Base-by-base conservation (phyloP, 1,140 invertebrate genomes). In the Drosophila bocki region DNA sequence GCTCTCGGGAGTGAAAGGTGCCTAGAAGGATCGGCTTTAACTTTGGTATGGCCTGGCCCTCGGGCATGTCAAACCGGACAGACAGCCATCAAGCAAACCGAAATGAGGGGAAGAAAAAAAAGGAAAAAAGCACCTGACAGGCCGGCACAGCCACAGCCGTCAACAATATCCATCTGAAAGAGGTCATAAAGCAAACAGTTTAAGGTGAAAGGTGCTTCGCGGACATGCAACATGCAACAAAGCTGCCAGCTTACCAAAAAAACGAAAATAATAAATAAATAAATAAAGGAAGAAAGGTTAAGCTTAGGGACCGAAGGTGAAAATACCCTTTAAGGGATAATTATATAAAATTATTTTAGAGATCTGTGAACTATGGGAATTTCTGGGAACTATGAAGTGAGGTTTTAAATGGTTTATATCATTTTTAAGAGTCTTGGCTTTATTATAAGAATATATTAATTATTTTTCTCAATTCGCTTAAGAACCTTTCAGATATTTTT, bases 171-270 rank as follows among this genome's bases (percentile, higher is more conserved):
- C 63, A 70, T 68, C 68, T 78, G 80, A 90, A 90, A 64, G 84
- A 78, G 85, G 84, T 87, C 84, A 87, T 88, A 88, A 88, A 90
- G 74, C 85, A 88, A 80, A 83, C 81, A 85, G 83, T 85, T 88
- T 88, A 90, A 79, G 85, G 85, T 88, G 85, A 88, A 88, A 88
- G 85, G 85, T 88, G 84, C 84, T 69, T 41, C 74, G 83, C 80
- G 72, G 75, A 85, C 60, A 59, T 69, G 75, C 60, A 62, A 82
- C 65, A 72, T 57, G 44, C 53, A 57, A 59, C 50, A 39, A 35
- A 13, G 32, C 45, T 11, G 35, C 19, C 65, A 69, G 37, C 15
- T 51, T 42, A 67, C 45, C 17, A 41, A 51, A 15, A 35, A 65
- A 37, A 37, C 32, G 50, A 48, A 1, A 33, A 65, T n/a, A 13